Conservation (phyloP, 2,888 invertebrate genomes). For the Embidobia sp. region DNA sequence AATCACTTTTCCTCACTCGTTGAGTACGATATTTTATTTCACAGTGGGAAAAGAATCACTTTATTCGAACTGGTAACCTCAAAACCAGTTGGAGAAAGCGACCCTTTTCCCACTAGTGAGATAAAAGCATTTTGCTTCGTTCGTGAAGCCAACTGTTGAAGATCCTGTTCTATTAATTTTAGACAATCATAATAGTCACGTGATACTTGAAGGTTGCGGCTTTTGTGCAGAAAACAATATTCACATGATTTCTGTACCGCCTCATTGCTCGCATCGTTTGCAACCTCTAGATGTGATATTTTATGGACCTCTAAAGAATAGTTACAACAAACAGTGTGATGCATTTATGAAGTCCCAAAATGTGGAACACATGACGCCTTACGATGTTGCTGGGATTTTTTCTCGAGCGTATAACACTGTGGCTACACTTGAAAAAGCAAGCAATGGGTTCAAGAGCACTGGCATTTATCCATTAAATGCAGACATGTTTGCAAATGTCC, state of each 20-base stretch:
- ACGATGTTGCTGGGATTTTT: slow-evolving; percentile 20
- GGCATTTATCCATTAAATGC: slow-evolving; percentile 17
- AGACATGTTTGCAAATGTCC: slow-evolving; percentile 6
- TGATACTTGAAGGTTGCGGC: slow-evolving; percentile 13
- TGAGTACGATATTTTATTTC: too few relatives aligned
- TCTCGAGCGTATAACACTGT: slow-evolving; percentile 6
- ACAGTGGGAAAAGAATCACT: too few relatives aligned
- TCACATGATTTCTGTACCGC: slow-evolving; percentile 41
- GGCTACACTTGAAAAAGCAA: slow-evolving; percentile 14
- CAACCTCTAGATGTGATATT: slow-evolving; percentile 59
- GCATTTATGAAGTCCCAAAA: slow-evolving; percentile 21
- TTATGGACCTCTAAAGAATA: slow-evolving; percentile 39
- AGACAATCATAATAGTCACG: slow-evolving; percentile 45
- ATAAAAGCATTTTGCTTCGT: too few relatives aligned
- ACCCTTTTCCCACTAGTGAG: too few relatives aligned
- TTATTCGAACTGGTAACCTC: too few relatives aligned
- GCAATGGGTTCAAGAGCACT: slow-evolving; percentile 13
- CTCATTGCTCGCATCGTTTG: slow-evolving; percentile 55
- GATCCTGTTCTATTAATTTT: slow-evolving; percentile 65
- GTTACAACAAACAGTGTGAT: slow-evolving; percentile 45
- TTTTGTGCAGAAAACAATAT: slow-evolving; percentile 20
- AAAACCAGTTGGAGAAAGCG: too few relatives aligned
- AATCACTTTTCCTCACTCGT: too few relatives aligned
- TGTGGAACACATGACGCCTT: slow-evolving; percentile 31
- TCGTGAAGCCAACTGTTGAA: slow-evolving; percentile 44